Evolutionary conservation across 2,888 invertebrate genomes (phyloP).

Genomic region (Eristalinus sepulchralis): DNA sequence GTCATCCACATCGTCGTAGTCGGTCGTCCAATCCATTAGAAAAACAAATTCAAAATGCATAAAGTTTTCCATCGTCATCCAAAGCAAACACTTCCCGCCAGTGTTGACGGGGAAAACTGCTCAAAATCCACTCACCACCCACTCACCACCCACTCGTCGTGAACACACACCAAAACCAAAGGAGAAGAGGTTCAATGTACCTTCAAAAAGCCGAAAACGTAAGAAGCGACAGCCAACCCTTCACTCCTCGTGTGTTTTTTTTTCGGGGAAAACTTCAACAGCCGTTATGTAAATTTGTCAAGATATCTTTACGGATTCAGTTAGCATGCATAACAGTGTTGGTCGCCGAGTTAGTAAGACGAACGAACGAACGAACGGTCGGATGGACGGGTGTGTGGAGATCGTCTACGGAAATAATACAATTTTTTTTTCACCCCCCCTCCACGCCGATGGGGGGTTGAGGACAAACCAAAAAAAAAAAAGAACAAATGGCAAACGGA

Average conservation of each 20-base stretch:
- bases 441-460: no score
- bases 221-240: slow-evolving; percentile 12
- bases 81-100: slow-evolving; percentile 50
- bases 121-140: slow-evolving; percentile 29
- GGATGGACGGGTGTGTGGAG: background rate
- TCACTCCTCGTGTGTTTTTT: background rate
- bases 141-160: no score
- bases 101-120: slow-evolving; percentile 53
- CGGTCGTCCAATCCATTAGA: slow-evolving; percentile 27
- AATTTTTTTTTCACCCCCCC: background rate
- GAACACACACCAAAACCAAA: background rate
- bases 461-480: background rate
- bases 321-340: slow-evolving; percentile 19
- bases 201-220: slow-evolving; percentile 42
- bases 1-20: no score
- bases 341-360: background rate
- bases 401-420: slow-evolving; percentile 38
- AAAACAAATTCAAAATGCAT: slow-evolving; percentile 59
- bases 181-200: slow-evolving; percentile 54
- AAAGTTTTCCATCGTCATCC: slow-evolving; percentile 63
- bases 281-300: slow-evolving; percentile 62
- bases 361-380: background rate
- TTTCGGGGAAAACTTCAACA: slow-evolving; percentile 23
- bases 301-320: slow-evolving; percentile 49
- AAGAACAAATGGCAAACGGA: background rate